Percentiles rank a stretch among this genome's conserved stretches.
Conservation (phyloP, 2,888 invertebrate genomes). For the Archips xylosteana region DNA sequence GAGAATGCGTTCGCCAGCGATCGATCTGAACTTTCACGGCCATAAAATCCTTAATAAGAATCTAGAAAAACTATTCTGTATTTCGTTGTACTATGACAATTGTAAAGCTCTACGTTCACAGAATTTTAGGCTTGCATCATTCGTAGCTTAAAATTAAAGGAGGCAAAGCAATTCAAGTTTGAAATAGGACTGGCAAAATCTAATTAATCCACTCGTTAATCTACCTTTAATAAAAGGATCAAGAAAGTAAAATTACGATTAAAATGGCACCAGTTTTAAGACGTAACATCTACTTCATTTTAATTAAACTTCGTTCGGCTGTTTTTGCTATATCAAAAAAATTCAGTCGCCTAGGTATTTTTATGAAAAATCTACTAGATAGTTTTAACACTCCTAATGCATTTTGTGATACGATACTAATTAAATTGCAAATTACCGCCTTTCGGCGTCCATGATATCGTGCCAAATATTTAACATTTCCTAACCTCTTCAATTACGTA, state of each 20-base stretch:
- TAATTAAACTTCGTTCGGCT: background rate
- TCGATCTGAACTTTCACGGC: too few species aligned
- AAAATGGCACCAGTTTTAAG: background rate
- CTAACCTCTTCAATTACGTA: constrained; percentile 28
- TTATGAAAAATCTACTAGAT: too few species aligned
- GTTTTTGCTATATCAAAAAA: too few species aligned
- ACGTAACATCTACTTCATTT: background rate
- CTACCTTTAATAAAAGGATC: constrained; percentile 12
- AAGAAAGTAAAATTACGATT: constrained; percentile 10
- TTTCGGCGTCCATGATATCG: background rate
- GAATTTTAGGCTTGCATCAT: constrained; percentile 13
- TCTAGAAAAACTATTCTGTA: background rate
- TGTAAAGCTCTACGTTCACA: background rate
- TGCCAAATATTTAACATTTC: background rate
- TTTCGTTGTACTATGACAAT: background rate
- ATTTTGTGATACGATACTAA: too few species aligned
- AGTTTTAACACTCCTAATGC: too few species aligned
- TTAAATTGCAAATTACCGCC: too few species aligned
- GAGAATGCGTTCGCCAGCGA: too few species aligned
- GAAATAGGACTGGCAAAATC: constrained; percentile 21
- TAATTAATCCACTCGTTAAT: constrained; percentile 26
- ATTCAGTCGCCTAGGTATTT: too few species aligned
- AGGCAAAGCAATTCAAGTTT: constrained; percentile 20
- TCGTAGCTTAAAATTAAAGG: constrained; percentile 11
- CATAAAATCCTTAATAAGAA: background rate